Evolutionary conservation across 2,888 invertebrate genomes (phyloP).

Genomic region (Venusia cambrica): DNA sequence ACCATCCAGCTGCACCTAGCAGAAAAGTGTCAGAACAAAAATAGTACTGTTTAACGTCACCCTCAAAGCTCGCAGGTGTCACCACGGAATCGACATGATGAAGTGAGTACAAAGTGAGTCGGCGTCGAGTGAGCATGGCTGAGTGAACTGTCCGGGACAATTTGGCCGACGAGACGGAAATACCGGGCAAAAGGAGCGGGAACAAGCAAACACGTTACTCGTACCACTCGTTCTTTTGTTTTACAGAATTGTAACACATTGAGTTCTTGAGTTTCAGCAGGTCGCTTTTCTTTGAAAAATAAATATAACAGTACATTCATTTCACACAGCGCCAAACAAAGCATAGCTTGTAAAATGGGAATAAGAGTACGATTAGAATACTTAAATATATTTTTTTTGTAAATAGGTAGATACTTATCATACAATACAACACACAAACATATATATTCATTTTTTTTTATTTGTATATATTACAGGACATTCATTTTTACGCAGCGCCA

Average conservation of each 20-base stretch:
- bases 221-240: slow-evolving; percentile 35
- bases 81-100: slow-evolving; percentile 52
- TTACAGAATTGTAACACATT: slow-evolving; percentile 13
- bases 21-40: slow-evolving; percentile 13
- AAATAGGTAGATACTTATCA: too few species aligned
- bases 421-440: too few species aligned
- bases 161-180: slow-evolving; percentile 52
- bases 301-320: too few species aligned
- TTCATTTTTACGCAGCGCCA: too few species aligned
- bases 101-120: slow-evolving; percentile 54
- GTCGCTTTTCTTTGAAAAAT: too few species aligned
- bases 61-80: slow-evolving; percentile 38
- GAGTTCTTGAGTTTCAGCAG: neutral
- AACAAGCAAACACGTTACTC: slow-evolving; percentile 38
- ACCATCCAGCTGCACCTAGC: too few species aligned
- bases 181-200: slow-evolving; percentile 38
- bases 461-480: too few species aligned
- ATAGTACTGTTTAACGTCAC: slow-evolving; percentile 18
- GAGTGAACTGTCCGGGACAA: slow-evolving; percentile 50
- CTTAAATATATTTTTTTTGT: too few species aligned
- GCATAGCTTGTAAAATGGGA: too few species aligned
- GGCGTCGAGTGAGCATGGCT: slow-evolving; percentile 39
- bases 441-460: too few species aligned
- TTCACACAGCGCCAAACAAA: too few species aligned
- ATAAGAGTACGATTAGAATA: too few species aligned